Percentiles rank a stretch among this genome's conserved stretches.
Conservation (phyloP, 2,113 vertebrate genomes). For the Aspidoscelis tigris region DNA sequence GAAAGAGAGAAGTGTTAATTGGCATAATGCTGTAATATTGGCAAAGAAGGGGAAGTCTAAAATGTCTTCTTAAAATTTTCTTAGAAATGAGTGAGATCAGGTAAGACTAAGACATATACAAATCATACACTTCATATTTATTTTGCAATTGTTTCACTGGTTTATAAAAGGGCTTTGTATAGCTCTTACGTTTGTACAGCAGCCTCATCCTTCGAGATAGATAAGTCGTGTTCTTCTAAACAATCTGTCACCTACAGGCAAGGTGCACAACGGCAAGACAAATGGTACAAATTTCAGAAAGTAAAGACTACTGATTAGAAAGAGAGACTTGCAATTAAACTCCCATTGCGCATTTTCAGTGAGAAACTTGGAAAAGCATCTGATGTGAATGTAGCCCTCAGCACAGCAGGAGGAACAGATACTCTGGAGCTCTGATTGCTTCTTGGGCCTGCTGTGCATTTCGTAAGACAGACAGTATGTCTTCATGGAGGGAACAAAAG, state of each 20-base stretch:
- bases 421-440: not conserved
- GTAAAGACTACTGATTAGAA: conserved; percentile 61
- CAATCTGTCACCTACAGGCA: conserved; percentile 53
- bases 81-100: conserved; percentile 38
- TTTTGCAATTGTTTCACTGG: conserved; percentile 49
- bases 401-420: not conserved
- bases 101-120: conserved; percentile 51
- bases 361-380: not conserved
- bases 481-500: not conserved
- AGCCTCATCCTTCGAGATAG: conserved; percentile 33
- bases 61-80: conserved; percentile 12
- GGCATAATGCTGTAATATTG: not conserved
- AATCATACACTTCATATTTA: conserved; percentile 40
- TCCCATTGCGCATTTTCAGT: not conserved
- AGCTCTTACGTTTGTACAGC: conserved; percentile 8
- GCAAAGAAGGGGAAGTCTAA: conserved; percentile 33
- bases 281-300: conserved; percentile 57
- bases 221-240: conserved; percentile 56
- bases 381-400: not conserved
- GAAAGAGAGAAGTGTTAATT: not conserved
- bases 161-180: conserved; percentile 57
- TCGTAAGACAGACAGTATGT: not conserved
- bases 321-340: not conserved
- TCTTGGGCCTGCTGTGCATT: too few species aligned
- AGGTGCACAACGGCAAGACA: conserved; percentile 53